Conservation (phyloP, 2,797 vertebrate genomes). For the Rhincodon typus region DNA sequence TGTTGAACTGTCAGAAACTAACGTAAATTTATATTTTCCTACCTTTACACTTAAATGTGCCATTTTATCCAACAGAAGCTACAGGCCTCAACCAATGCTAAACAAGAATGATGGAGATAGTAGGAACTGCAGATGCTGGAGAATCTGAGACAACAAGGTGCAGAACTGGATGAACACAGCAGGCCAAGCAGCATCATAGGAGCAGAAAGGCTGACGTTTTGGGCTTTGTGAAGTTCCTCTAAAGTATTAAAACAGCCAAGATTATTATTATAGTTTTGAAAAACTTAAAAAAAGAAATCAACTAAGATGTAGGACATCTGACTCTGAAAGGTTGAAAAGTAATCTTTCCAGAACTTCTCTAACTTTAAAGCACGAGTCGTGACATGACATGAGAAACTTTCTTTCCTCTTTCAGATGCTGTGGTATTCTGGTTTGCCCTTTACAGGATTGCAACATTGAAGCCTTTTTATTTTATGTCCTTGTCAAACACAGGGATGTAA, state of each 20-base stretch:
- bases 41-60: not conserved
- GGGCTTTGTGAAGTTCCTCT: not conserved
- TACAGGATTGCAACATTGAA: not conserved
- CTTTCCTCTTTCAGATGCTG: not conserved
- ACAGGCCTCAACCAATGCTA: not conserved
- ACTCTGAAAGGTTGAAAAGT: not conserved
- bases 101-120: not conserved
- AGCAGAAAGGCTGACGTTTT: too few species aligned
- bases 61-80: not conserved
- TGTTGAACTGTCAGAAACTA: not conserved
- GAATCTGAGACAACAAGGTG: too few species aligned
- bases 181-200: too few species aligned
- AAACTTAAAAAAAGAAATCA: not conserved
- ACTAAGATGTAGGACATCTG: not conserved
- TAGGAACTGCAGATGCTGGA: too few species aligned
- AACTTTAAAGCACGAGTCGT: too few species aligned
- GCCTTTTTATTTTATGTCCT: not conserved
- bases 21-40: not conserved
- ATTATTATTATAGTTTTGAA: not conserved
- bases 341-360: not conserved
- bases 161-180: too few species aligned
- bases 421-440: not conserved
- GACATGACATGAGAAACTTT: not conserved
- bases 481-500: not conserved
- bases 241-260: not conserved